phyloP scores from a whole-genome alignment of 2,888 invertebrate species.

The Nemapogon koenigi region DNA sequence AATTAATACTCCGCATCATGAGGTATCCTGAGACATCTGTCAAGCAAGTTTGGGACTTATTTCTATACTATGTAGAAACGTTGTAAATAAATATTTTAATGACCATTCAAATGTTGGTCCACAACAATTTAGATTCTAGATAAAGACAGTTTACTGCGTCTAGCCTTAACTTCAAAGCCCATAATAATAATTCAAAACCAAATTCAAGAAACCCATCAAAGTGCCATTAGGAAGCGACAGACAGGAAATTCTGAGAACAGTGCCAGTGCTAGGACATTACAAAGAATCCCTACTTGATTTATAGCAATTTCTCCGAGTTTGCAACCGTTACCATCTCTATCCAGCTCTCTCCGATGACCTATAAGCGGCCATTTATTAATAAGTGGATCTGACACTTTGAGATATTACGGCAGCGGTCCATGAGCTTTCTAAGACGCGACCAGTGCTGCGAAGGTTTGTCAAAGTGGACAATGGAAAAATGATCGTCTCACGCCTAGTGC shows the following conservation, averaged over 20 bases:
- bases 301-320: conserved; percentile 10
- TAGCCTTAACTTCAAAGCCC: too few species aligned
- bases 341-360: conserved; percentile 34
- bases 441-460: conserved; percentile 8
- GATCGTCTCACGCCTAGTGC: conserved; percentile 10
- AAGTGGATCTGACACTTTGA: conserved; percentile 32
- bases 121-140: too few species aligned
- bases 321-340: conserved; percentile 6
- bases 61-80: too few species aligned
- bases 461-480: conserved; percentile 11
- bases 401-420: conserved; percentile 25
- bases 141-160: too few species aligned
- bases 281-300: conserved; percentile 8
- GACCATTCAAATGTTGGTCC: too few species aligned
- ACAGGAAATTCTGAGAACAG: conserved; percentile 1
- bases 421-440: conserved; percentile 28
- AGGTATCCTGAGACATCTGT: too few species aligned
- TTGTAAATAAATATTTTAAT: too few species aligned
- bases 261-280: conserved; percentile 2
- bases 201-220: conserved; percentile 7
- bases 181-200: too few species aligned
- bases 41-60: too few species aligned
- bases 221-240: not conserved
- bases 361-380: conserved; percentile 37
- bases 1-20: too few species aligned